Conservation (phyloP, 2,888 invertebrate species). For the Sinopyrophorus schimmeli region DNA sequence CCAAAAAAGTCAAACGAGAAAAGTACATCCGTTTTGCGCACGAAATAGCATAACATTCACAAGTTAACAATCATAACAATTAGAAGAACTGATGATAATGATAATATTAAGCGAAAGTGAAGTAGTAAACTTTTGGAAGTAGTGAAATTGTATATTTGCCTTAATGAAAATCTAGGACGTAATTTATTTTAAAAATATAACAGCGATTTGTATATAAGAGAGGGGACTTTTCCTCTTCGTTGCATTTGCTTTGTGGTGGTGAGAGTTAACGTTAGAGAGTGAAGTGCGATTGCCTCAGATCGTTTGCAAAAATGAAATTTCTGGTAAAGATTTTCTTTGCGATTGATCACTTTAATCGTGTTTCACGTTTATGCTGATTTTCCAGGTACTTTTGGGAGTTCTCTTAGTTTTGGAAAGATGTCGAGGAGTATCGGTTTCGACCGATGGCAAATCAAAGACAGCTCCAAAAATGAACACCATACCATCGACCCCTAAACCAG, state of each 20-base stretch:
- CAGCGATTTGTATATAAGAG: slow-evolving; percentile 37
- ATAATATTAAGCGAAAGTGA: slow-evolving; percentile 39
- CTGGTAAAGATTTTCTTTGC: slow-evolving; percentile 30
- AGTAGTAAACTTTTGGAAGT: slow-evolving; percentile 21
- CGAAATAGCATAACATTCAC: too few species aligned
- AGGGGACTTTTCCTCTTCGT: slow-evolving; percentile 30
- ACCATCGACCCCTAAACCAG: slow-evolving; percentile 34
- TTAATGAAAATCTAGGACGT: slow-evolving; percentile 36
- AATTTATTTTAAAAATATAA: slow-evolving; percentile 36
- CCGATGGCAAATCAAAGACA: slow-evolving; percentile 23
- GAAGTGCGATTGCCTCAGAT: slow-evolving; percentile 22
- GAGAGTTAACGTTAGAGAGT: slow-evolving; percentile 31
- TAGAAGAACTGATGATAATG: slow-evolving; percentile 31
- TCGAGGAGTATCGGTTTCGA: slow-evolving; percentile 21
- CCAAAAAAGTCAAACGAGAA: too few species aligned
- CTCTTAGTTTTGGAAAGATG: too few species aligned
- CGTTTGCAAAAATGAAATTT: slow-evolving; percentile 29
- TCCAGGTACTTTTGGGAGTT: too few species aligned
- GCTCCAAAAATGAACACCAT: slow-evolving; percentile 34
- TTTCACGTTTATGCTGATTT: too few species aligned
- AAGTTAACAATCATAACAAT: too few species aligned
- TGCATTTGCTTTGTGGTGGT: slow-evolving; percentile 35
- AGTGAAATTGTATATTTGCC: slow-evolving; percentile 37
- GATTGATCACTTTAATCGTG: too few species aligned
- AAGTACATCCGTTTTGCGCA: too few species aligned